Percentiles rank a stretch among this genome's conserved stretches.
phyloP scores from a whole-genome alignment of 2,113 vertebrate species.

The Limnothrissa miodon region DNA sequence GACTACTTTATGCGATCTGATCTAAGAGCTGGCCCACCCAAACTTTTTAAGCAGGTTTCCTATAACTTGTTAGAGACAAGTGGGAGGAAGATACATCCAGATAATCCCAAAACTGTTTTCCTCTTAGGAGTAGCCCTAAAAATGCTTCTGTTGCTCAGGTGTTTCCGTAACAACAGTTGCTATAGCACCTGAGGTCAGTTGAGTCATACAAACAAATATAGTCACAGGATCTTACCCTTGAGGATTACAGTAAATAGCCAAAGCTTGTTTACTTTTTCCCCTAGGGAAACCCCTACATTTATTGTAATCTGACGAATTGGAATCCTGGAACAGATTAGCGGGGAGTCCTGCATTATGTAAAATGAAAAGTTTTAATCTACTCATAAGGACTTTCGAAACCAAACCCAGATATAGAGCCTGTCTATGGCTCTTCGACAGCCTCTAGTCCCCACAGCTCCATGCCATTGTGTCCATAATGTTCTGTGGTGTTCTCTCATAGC shows the following conservation, averaged over 20 bases:
- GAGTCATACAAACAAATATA: neutral
- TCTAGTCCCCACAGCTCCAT: neutral
- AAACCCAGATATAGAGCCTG: too few species aligned
- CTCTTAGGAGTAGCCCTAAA: neutral
- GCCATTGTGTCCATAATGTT: neutral
- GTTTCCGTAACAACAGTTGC: neutral
- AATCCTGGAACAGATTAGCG: neutral
- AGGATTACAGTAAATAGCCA: neutral
- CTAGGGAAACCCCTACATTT: neutral
- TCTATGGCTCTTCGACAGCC: neutral
- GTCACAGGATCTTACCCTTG: neutral
- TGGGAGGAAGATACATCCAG: neutral
- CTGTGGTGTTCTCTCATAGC: too few species aligned
- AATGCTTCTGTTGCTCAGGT: neutral
- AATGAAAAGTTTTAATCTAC: neutral
- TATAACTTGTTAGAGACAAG: neutral
- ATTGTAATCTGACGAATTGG: neutral
- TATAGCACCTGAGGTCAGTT: neutral
- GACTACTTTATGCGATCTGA: neutral
- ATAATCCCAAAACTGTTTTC: neutral
- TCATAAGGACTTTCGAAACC: neutral
- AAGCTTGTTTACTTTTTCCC: neutral
- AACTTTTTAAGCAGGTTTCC: neutral
- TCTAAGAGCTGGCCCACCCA: neutral
- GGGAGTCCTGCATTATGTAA: neutral